These are phyloP conservation scores for Margaritifera margaritifera DNA, from an alignment of 2,888 invertebrate species.

Conservation along the genomic window DNA sequence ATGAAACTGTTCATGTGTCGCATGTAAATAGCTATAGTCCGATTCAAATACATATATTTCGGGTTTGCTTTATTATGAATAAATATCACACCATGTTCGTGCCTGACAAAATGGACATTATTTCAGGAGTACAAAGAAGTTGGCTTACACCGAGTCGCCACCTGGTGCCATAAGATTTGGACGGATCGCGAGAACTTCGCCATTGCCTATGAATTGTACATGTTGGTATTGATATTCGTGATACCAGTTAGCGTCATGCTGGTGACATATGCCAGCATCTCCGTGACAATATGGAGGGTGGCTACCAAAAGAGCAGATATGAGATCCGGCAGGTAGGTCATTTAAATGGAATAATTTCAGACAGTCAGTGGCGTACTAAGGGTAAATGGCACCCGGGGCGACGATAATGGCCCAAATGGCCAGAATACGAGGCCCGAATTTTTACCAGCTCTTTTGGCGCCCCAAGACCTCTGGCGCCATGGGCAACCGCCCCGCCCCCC, in stretches of 20 bases:
- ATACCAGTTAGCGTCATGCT: slow-evolving; percentile 80
- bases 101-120: background rate
- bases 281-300: slow-evolving; percentile 79
- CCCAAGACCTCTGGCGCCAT: no score
- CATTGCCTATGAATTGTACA: slow-evolving; percentile 78
- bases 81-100: background rate
- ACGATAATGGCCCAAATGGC: no score
- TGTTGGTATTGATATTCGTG: slow-evolving; percentile 79
- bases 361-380: no score
- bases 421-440: no score
- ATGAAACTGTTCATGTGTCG: background rate
- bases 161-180: slow-evolving; percentile 79
- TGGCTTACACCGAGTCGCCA: slow-evolving; percentile 47
- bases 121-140: slow-evolving; percentile 41
- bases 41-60: background rate
- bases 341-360: background rate
- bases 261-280: slow-evolving; percentile 80
- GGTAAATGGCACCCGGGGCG: no score
- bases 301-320: slow-evolving; percentile 78
- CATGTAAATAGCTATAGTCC: background rate
- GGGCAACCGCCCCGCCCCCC: no score
- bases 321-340: slow-evolving; percentile 73
- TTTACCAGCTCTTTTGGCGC: no score
- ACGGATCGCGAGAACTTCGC: slow-evolving; percentile 29
- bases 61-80: background rate